A percentile compares a stretch with the other conserved stretches of the same genome.
phyloP scores from a whole-genome alignment of 2,797 vertebrate species.

The Sebastes miniatus region DNA sequence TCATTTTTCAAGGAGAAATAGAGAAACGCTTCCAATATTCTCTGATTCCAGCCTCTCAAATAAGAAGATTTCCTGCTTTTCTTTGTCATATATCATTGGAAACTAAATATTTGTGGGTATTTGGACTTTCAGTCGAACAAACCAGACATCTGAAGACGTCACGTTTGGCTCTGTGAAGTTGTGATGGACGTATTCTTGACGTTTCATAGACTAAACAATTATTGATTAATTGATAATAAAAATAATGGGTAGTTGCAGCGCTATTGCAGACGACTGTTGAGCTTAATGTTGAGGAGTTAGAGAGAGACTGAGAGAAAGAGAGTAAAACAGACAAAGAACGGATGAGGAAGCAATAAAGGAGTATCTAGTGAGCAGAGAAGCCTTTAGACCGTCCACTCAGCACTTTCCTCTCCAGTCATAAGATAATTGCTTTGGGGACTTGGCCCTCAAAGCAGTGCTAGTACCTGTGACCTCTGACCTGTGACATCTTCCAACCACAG shows the following conservation, averaged over 20 bases:
- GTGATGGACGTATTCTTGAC: neutral
- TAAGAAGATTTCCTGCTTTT: no score
- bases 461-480: conserved; percentile 43
- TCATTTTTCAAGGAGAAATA: no score
- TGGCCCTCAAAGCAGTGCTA: neutral
- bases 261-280: neutral
- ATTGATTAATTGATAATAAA: neutral
- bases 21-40: no score
- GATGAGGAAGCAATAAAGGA: neutral
- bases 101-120: no score
- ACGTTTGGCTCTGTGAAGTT: no score
- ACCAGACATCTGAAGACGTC: no score
- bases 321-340: neutral
- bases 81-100: no score
- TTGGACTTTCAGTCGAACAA: no score
- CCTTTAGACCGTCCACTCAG: neutral
- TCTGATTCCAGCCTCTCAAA: no score
- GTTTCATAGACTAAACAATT: neutral
- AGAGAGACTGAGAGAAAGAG: neutral
- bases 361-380: neutral
- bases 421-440: conserved; percentile 17
- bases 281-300: neutral
- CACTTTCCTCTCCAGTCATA: neutral
- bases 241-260: neutral
- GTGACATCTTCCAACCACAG: neutral